phyloP scores from a whole-genome alignment of 1,140 invertebrate genomes.

The Drosophila ficusphila region DNA sequence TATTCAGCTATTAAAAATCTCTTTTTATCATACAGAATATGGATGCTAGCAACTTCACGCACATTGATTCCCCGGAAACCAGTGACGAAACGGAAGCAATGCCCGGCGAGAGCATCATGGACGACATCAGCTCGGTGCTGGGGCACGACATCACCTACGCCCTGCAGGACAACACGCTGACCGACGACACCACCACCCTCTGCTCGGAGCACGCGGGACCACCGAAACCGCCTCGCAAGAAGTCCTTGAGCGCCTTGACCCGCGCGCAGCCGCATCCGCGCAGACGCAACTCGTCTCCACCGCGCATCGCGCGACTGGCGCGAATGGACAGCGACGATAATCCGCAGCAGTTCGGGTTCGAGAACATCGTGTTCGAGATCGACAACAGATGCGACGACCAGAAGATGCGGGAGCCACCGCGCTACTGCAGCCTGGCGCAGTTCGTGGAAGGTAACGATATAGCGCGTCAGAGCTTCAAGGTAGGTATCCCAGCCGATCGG shows the following conservation, averaged over 20 bases:
- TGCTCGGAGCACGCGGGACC: constrained; percentile 85
- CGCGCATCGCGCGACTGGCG: constrained; percentile 45
- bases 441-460: constrained; percentile 93
- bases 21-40: constrained; percentile 48
- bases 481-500: constrained; percentile 49
- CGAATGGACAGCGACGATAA: constrained; percentile 84
- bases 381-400: constrained; percentile 85
- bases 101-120: constrained; percentile 90
- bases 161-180: constrained; percentile 88
- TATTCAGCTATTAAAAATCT: too few relatives aligned
- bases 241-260: constrained; percentile 57
- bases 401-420: constrained; percentile 85
- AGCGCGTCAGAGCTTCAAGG: constrained; percentile 90
- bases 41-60: constrained; percentile 87
- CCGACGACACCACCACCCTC: constrained; percentile 88
- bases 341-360: constrained; percentile 88
- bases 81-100: constrained; percentile 90
- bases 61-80: constrained; percentile 92
- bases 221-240: constrained; percentile 65
- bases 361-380: constrained; percentile 88
- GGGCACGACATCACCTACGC: constrained; percentile 88
- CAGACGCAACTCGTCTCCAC: constrained; percentile 84
- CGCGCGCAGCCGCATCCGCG: constrained; percentile 76
- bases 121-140: constrained; percentile 90
- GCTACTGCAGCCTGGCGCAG: constrained; percentile 90